Conservation (phyloP, 2,113 vertebrate genomes). For the Gobiocypris rarus region DNA sequence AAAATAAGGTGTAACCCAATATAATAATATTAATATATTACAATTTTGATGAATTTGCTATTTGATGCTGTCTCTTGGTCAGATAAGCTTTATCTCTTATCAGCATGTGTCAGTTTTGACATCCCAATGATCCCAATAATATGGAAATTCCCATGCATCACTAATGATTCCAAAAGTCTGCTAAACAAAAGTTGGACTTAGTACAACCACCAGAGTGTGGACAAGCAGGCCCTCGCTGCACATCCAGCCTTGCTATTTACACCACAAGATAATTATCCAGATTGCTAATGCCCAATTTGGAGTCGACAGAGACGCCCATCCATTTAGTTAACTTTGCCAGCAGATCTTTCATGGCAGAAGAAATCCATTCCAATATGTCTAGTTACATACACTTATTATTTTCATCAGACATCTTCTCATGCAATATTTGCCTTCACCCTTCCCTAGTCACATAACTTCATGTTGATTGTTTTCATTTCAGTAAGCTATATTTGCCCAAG, state of each 20-base stretch:
- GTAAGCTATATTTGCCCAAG: conserved; percentile 39
- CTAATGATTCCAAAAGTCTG: not conserved
- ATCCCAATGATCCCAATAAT: not conserved
- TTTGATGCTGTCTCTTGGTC: not conserved
- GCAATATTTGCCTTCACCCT: conserved; percentile 21
- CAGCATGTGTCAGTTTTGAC: not conserved
- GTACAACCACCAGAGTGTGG: not conserved
- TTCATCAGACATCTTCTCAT: conserved; percentile 7
- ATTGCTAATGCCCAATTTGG: conserved; percentile 38
- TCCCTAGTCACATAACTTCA: conserved; percentile 15
- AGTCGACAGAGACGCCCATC: not conserved
- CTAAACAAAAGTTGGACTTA: not conserved
- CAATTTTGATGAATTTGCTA: not conserved
- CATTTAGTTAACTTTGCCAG: conserved; percentile 4
- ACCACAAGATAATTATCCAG: conserved; percentile 30
- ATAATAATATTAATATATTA: not conserved
- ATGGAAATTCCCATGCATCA: not conserved
- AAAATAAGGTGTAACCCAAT: not conserved
- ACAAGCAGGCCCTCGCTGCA: conserved; percentile 1
- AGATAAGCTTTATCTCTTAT: not conserved
- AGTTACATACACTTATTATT: conserved; percentile 1
- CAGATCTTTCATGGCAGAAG: not conserved
- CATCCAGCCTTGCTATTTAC: not conserved
- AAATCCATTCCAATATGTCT: not conserved
- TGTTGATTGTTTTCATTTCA: conserved; percentile 26